Evolutionary conservation across 2,888 invertebrate species (phyloP).

Genomic region (Athalia rosae): DNA sequence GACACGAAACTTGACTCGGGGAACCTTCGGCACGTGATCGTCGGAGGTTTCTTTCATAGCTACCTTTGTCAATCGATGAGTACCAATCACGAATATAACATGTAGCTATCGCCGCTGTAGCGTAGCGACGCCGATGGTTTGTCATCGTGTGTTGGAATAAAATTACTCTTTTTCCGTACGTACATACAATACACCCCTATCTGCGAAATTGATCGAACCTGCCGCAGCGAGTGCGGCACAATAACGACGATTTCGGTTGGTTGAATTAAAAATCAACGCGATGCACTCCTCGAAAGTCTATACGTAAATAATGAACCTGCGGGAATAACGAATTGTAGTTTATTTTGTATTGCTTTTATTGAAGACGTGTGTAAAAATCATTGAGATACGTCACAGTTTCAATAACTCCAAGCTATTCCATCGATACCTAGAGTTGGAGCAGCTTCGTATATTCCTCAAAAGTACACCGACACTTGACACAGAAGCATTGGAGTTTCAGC

Average conservation of each 20-base stretch:
- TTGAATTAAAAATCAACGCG: slow-evolving; percentile 31
- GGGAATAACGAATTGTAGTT: not conserved
- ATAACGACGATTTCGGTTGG: not conserved
- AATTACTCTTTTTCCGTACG: slow-evolving; percentile 11
- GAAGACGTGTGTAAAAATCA: not conserved
- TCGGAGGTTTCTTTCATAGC: slow-evolving; percentile 10
- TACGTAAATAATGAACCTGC: not conserved
- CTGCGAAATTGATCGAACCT: slow-evolving; percentile 27
- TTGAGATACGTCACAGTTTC: not conserved
- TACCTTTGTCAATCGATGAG: slow-evolving; percentile 30
- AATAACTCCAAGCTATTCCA: not conserved
- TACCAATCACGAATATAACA: slow-evolving; percentile 25
- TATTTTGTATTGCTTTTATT: not conserved
- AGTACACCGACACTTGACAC: not conserved
- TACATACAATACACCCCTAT: too few relatives aligned
- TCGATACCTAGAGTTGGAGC: not conserved
- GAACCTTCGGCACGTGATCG: not conserved
- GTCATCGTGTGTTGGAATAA: slow-evolving; percentile 16
- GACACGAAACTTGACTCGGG: slow-evolving; percentile 34
- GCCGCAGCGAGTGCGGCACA: not conserved
- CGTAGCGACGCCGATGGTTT: not conserved
- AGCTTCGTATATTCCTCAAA: not conserved
- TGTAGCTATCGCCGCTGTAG: not conserved
- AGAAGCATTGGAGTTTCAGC: not conserved
- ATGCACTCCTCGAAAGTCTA: not conserved